Conservation (phyloP, 2,113 vertebrate genomes). For the Pelmatolapia mariae region DNA sequence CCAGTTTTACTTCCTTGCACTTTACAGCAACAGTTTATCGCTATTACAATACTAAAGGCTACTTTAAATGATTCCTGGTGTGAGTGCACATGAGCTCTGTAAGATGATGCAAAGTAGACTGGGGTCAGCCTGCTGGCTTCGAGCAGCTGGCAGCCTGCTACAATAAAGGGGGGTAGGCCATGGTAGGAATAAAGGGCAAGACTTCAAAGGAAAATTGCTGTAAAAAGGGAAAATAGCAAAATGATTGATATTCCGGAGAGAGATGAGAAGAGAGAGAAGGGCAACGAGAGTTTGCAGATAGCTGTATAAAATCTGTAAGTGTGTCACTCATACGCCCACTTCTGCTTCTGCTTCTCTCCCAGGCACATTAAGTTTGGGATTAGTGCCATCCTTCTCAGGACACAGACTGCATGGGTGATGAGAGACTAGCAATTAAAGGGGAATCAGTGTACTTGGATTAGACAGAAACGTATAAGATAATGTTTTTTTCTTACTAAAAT, state of each 20-base stretch:
- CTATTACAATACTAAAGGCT: background rate
- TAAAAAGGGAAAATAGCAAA: background rate
- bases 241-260: slow-evolving; percentile 17
- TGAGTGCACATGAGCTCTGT: background rate
- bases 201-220: slow-evolving; percentile 27
- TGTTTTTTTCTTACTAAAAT: background rate
- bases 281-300: background rate
- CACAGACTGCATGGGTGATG: background rate
- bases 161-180: background rate
- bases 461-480: background rate
- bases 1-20: background rate
- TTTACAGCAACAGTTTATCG: background rate
- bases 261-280: slow-evolving; percentile 6
- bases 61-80: slow-evolving; percentile 10
- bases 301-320: slow-evolving; percentile 37
- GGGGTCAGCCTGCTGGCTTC: background rate
- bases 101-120: background rate
- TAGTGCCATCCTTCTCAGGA: slow-evolving; percentile 27
- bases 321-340: slow-evolving; percentile 45
- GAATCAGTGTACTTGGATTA: background rate
- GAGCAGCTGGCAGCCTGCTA: slow-evolving; percentile 1
- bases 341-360: background rate
- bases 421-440: background rate
- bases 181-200: background rate
- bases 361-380: slow-evolving; percentile 44